These are phyloP conservation scores for Daktulosphaira vitifoliae DNA, from an alignment of 1,140 invertebrate species.

Conservation along the genomic window DNA sequence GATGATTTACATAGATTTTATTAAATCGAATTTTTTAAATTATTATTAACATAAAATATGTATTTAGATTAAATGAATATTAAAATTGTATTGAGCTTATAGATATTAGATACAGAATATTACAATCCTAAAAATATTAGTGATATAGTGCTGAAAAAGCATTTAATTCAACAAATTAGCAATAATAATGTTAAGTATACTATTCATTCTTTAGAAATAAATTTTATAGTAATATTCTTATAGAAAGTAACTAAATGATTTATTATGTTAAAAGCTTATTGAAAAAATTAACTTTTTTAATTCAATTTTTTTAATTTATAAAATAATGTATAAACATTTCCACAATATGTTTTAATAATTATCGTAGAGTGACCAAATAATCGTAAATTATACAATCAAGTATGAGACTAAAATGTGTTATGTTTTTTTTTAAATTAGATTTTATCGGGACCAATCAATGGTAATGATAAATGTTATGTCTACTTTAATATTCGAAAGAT, in stretches of 20 bases:
- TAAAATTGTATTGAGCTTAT: constrained; percentile 30
- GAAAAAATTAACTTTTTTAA: no score
- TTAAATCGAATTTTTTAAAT: constrained; percentile 19
- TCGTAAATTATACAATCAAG: constrained; percentile 25
- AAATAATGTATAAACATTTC: no score
- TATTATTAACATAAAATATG: constrained; percentile 7
- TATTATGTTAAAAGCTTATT: no score
- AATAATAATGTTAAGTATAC: constrained; percentile 1
- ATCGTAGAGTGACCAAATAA: constrained; percentile 24
- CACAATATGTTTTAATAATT: no score
- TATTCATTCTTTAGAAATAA: no score
- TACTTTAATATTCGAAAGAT: no score
- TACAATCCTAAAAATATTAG: no score
- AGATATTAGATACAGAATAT: constrained; percentile 1
- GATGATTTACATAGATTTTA: constrained; percentile 8
- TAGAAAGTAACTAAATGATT: no score
- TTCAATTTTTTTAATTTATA: no score
- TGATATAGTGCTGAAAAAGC: no score
- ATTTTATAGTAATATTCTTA: no score
- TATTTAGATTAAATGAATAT: neutral
- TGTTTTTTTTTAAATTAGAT: constrained; percentile 11
- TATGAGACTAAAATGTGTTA: constrained; percentile 12
- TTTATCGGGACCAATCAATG: constrained; percentile 30
- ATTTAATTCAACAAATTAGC: constrained; percentile 3
- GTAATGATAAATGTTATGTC: constrained; percentile 17